A percentile compares a stretch with the other conserved stretches of the same genome.
Conservation (phyloP, 1,140 invertebrate genomes). For the Caerostris extrusa region DNA sequence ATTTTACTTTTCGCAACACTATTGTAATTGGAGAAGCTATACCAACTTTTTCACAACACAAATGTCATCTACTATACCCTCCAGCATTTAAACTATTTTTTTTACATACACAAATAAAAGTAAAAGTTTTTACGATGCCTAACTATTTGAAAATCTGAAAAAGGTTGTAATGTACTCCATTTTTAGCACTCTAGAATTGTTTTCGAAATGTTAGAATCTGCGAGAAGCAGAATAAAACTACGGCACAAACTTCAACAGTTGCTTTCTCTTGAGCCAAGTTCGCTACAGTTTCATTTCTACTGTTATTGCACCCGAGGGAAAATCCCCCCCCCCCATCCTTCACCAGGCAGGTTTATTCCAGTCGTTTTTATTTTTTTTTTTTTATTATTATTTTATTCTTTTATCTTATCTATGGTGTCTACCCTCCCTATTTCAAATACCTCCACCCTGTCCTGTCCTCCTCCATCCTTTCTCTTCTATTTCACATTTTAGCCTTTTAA, state of each 20-base stretch:
- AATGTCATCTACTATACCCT: too few relatives aligned
- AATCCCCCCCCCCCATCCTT: not conserved
- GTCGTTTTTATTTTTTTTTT: not conserved
- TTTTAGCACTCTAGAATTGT: conserved; percentile 31
- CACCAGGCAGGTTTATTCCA: not conserved
- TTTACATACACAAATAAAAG: not conserved
- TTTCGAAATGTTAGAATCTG: conserved; percentile 7
- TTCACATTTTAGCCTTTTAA: conserved; percentile 56
- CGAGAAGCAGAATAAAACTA: conserved; percentile 38
- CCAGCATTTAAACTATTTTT: not conserved
- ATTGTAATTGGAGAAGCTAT: too few relatives aligned
- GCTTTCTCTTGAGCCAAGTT: conserved; percentile 34
- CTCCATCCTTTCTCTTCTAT: conserved; percentile 43
- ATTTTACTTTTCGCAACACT: not conserved
- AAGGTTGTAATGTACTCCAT: conserved; percentile 1
- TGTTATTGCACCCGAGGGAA: conserved; percentile 36
- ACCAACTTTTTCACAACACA: too few relatives aligned
- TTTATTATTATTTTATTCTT: conserved; percentile 1
- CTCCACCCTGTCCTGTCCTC: not conserved
- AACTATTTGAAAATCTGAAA: conserved; percentile 37
- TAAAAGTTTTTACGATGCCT: conserved; percentile 33
- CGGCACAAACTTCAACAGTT: conserved; percentile 40
- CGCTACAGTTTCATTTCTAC: conserved; percentile 42
- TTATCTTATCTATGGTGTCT: conserved; percentile 30
- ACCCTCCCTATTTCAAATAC: not conserved